Evolutionary conservation across 2,113 vertebrate species (phyloP), one percentile per base, ranked within the genome.

Genomic region (Periophthalmus modestus): DNA sequence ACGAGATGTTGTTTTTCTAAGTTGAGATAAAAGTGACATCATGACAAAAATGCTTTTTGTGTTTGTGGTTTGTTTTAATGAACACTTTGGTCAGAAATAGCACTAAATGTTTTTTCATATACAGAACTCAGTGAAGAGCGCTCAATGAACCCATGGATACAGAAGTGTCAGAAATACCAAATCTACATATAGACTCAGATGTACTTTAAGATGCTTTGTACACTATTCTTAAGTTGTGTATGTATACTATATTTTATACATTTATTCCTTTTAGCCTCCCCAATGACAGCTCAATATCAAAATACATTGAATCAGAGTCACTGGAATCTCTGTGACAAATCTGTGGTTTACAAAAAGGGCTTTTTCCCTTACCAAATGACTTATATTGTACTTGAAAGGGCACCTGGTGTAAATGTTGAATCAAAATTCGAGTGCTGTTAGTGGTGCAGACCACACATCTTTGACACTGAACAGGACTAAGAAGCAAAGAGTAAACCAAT

Each of bases 61-160:
- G 62, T 65, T 65, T 65, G 15, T 39, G 33, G 18, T 19, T 65
- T 19, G 18, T 19, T 65, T 19, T 65, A 65, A 39, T 39, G 62
- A 65, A 34, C 62, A 39, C 62, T 65, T 65, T 65, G 34, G 62
- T 11, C 34, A 43, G 19, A 65, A 65, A 65, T 39, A 43, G 62
- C 7, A n/a, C 16, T 34, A 28, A 33, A 59, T 21, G 58, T 59
- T n/a, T 28, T 59, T 59, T 28, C 28, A 28, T 59, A 23, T 10
- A 9, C n/a, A n/a, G n/a, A n/a, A n/a, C n/a, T 59, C 57, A n/a
- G 23, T 9, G n/a, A 52, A 19, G 4, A n/a, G n/a, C n/a, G n/a
- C n/a, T n/a, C n/a, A n/a, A n/a, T n/a, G n/a, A n/a, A n/a, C n/a
- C n/a, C n/a, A n/a, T n/a, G 7, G 52, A 55, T 52, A 5, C 52